Evolutionary conservation across 2,113 vertebrate genomes (phyloP).

Genomic region (Zosterops hypoxanthus): DNA sequence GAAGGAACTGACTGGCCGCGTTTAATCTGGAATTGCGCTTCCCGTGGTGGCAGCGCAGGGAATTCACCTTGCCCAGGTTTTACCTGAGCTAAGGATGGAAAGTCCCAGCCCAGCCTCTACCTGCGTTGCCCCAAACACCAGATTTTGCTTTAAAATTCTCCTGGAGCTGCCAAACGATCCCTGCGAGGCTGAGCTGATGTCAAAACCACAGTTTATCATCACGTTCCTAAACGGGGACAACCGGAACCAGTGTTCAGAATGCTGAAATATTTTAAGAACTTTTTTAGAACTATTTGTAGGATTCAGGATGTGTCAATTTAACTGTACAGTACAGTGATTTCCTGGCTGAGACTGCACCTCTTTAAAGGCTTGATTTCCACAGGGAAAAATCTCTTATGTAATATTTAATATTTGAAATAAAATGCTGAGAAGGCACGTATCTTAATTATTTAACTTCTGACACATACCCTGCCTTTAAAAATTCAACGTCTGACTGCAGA

Average conservation of each 20-base stretch:
- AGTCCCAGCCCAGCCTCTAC: background rate
- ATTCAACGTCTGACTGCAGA: conserved; percentile 65
- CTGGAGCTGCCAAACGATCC: background rate
- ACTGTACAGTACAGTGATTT: conserved; percentile 14
- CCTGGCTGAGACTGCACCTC: background rate
- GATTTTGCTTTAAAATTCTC: background rate
- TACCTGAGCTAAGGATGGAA: fast-evolving
- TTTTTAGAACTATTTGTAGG: background rate
- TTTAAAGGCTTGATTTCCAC: conserved; percentile 41
- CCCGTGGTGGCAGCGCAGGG: fast-evolving
- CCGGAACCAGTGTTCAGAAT: background rate
- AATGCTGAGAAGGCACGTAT: conserved; percentile 61
- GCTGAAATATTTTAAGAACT: background rate
- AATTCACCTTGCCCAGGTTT: background rate
- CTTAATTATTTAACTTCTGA: conserved; percentile 74
- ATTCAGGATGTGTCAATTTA: background rate
- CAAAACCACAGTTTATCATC: background rate
- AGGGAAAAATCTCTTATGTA: conserved; percentile 51
- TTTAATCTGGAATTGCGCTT: background rate
- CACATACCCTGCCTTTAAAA: conserved; percentile 68
- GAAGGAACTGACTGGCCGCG: background rate
- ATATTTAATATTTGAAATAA: conserved; percentile 72
- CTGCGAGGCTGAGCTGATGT: background rate
- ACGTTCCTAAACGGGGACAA: background rate
- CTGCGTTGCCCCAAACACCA: background rate